Percentiles rank a stretch among this genome's conserved stretches.
Evolutionary conservation across 92 coral and sea anemone genomes (phyloP).

Genomic region (Epizoanthus illoricatus): DNA sequence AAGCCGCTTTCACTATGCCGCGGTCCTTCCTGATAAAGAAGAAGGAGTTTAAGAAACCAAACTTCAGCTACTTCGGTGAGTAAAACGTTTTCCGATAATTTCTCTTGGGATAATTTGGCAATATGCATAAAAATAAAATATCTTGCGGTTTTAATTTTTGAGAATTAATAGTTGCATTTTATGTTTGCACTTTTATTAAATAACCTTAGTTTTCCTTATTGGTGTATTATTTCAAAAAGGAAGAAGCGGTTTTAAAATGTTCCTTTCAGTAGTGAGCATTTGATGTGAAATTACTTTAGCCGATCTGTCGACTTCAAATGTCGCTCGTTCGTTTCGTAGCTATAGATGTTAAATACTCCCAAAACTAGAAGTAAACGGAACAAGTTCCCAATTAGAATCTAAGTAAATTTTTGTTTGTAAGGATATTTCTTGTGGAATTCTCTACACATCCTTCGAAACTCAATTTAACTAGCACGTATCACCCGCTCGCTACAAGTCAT

Average conservation of each 20-base stretch:
- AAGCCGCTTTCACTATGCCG: constrained; percentile 70
- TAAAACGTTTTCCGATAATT: constrained; percentile 6
- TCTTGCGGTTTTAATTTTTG: not conserved
- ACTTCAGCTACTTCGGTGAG: constrained; percentile 86
- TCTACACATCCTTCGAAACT: not conserved
- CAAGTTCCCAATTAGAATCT: not conserved
- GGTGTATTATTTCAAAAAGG: not conserved
- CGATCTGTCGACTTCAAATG: not conserved
- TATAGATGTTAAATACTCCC: too few relatives aligned
- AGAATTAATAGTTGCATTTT: not conserved
- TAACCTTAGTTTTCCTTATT: not conserved
- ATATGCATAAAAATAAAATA: not conserved
- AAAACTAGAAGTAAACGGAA: not conserved
- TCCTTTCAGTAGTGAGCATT: not conserved
- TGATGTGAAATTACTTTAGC: not conserved
- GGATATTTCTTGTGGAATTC: not conserved
- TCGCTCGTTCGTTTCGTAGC: too few relatives aligned
- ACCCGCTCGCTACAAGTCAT: not conserved
- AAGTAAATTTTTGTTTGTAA: not conserved
- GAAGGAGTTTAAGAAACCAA: constrained; percentile 91
- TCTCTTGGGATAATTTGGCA: not conserved
- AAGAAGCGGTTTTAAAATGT: not conserved
- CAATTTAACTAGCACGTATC: not conserved
- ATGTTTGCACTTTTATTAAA: not conserved
- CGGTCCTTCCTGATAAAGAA: constrained; percentile 97